Conservation (phyloP, 1,140 invertebrate species). For the Arion vulgaris region DNA sequence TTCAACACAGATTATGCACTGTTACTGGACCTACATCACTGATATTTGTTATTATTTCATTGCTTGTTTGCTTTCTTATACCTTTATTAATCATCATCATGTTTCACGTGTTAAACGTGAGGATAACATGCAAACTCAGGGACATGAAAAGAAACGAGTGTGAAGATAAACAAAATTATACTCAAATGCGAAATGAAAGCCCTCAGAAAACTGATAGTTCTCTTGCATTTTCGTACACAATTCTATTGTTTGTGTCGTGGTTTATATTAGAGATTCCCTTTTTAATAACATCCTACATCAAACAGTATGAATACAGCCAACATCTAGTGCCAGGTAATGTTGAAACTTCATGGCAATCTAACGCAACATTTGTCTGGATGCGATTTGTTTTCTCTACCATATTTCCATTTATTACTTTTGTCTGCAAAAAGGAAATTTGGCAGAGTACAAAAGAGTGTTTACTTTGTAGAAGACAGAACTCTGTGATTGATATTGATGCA, state of each 20-base stretch:
- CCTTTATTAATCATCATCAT: slow-evolving; percentile 55
- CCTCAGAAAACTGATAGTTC: slow-evolving; percentile 45
- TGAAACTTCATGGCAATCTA: slow-evolving; percentile 55
- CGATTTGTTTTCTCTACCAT: slow-evolving; percentile 58
- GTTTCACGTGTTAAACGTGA: slow-evolving; percentile 57
- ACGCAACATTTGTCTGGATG: slow-evolving; percentile 62
- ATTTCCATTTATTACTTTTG: slow-evolving; percentile 59
- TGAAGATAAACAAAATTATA: slow-evolving; percentile 58
- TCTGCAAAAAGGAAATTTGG: slow-evolving; percentile 65
- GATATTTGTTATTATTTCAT: slow-evolving; percentile 48
- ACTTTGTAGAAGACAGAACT: slow-evolving; percentile 64
- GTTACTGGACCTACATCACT: slow-evolving; percentile 50
- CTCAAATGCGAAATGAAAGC: slow-evolving; percentile 43
- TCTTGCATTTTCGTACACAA: slow-evolving; percentile 51
- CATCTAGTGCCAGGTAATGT: slow-evolving; percentile 42
- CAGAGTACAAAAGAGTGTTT: slow-evolving; percentile 61
- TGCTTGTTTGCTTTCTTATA: slow-evolving; percentile 55
- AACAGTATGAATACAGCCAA: slow-evolving; percentile 53
- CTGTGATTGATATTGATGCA: slow-evolving; percentile 58
- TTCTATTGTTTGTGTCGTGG: slow-evolving; percentile 59
- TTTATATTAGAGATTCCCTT: slow-evolving; percentile 59
- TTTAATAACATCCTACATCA: slow-evolving; percentile 54
- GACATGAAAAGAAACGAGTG: slow-evolving; percentile 40
- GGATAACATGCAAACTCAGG: slow-evolving; percentile 46
- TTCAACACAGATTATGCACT: slow-evolving; percentile 51